Base-by-base conservation (phyloP, 2,113 vertebrate genomes). In the Orcinus orca region DNA sequence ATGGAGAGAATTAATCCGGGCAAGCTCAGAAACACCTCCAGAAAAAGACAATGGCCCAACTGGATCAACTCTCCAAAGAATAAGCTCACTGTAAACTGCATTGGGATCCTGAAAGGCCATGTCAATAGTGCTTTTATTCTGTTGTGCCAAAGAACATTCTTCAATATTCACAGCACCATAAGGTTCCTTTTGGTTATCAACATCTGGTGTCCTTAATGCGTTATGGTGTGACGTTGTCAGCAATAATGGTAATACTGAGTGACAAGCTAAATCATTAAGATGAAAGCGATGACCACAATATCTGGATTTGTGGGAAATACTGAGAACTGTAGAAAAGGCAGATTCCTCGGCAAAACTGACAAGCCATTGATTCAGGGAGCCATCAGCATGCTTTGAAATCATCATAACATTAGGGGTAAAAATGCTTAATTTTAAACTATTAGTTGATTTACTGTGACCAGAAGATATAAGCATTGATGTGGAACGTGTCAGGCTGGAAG, bases 231-330 rank as follows among this genome's bases (percentile, higher is more conserved):
- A 99, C 0, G 99, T 99, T 98, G 99, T 99, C 94, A 99, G 99
- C 68, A 99, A 98, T 91, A 99, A 98, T 10, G 99, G 99, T 95
- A 99, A 99, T 53, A 99, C 98, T 50, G 99, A 99, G 97, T 99
- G 99, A 98, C 99, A 99, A 97, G 99, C 99, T 98, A 99, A 98
- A 96, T 99, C 99, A 58, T 99, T 99, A 93, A 99, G 99, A 99
- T 99, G 99, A 98, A 99, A 99, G 95, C 99, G 99, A 98, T 99
- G 99, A 82, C 99, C 99, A 97, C 99, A 99, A 50, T 99, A 99
- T 80, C 99, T 99, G 2, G 99, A 99, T 98, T 99, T 99, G 97
- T 99, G 99, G 31, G 99, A 99, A 97, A 99, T 99, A 95, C 99
- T 99, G 87, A 99, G 99, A 93, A 99, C 99, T 82, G 99, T 99